A percentile compares a stretch with the other conserved stretches of the same genome.
Evolutionary conservation across 2,888 invertebrate genomes (phyloP).

Genomic region (Formica aserva): DNA sequence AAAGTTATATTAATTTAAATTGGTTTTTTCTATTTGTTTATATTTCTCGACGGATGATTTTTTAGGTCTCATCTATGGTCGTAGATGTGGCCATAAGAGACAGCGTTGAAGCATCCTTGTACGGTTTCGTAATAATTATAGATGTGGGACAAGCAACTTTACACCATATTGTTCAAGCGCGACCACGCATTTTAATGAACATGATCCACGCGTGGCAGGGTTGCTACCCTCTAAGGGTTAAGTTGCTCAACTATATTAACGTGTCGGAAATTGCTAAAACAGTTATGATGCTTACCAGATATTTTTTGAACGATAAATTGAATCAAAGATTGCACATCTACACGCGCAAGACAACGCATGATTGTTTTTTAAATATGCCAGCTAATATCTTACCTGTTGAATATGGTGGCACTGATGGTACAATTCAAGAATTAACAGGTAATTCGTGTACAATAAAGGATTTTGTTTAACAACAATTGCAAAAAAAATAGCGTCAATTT

Average conservation of each 20-base stretch:
- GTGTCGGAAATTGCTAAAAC: no score
- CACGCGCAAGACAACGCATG: no score
- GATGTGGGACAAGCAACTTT: slow-evolving; percentile 88
- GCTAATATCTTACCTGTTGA: slow-evolving; percentile 87
- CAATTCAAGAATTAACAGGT: no score
- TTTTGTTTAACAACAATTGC: no score
- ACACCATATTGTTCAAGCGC: slow-evolving; percentile 88
- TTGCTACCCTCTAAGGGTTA: slow-evolving; percentile 89
- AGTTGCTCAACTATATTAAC: slow-evolving; percentile 90
- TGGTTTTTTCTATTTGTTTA: neutral
- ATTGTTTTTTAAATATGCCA: slow-evolving; percentile 86
- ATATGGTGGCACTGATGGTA: no score
- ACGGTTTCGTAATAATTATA: slow-evolving; percentile 88
- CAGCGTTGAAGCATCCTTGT: slow-evolving; percentile 86
- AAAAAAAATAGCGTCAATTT: no score
- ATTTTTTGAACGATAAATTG: no score
- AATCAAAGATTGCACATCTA: slow-evolving; percentile 88
- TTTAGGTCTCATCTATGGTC: slow-evolving; percentile 88
- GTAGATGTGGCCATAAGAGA: slow-evolving; percentile 87
- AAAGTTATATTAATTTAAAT: neutral
- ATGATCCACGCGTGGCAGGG: slow-evolving; percentile 90
- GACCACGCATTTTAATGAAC: slow-evolving; percentile 88
- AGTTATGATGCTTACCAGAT: no score
- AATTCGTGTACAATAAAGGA: no score
- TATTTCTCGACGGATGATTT: neutral